Base-by-base conservation (phyloP, 1,140 invertebrate genomes). In the Euura saliciscinereae region DNA sequence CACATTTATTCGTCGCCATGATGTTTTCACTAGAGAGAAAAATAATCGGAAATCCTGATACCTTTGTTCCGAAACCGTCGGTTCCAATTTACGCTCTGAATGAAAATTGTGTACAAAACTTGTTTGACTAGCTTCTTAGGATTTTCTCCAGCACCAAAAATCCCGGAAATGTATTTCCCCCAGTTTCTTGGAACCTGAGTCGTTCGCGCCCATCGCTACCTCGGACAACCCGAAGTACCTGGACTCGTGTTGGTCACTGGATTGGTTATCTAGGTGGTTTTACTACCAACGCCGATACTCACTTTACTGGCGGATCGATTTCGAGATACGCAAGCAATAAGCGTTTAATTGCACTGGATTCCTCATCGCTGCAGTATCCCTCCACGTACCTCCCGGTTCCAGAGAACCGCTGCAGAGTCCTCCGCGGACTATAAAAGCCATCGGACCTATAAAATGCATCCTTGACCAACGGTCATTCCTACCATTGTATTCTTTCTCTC, bases 371-470 rank as follows among this genome's bases (percentile, higher is more conserved):
- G 77, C 80, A 85, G 81, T 78, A 80, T 84, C 81, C 79, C 84
- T 79, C 51, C 51, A 8, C 51, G 10, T 59, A 11, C 46, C 46
- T 51, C 46, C 46, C 11, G 6, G 10, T n/a, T 59, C 51, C 8
- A 8, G 51, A 82, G 79, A 85, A 78, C 79, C 79, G 79, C 76
- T 80, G 80, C 28, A 28, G 28, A 28, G 75, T 76, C 78, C 77
- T 77, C 79, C 73, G 74, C 70, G 75, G 82, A 83, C 86, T 85
- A 87, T 88, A 87, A 88, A 87, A 87, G 82, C 75, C 84, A 86
- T 87, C 80, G 85, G 82, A 85, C 84, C 85, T 85, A 86, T 88
- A 87, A 88, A 88, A 87, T 83, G 84, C 83, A 86, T 88, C 85
- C 86, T 86, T 86, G 85, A 72, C 74, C 76, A 78, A 73, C 77